These are phyloP conservation scores for Parnassius mnemosyne DNA, from an alignment of 2,888 invertebrate genomes.

Conservation along the genomic window DNA sequence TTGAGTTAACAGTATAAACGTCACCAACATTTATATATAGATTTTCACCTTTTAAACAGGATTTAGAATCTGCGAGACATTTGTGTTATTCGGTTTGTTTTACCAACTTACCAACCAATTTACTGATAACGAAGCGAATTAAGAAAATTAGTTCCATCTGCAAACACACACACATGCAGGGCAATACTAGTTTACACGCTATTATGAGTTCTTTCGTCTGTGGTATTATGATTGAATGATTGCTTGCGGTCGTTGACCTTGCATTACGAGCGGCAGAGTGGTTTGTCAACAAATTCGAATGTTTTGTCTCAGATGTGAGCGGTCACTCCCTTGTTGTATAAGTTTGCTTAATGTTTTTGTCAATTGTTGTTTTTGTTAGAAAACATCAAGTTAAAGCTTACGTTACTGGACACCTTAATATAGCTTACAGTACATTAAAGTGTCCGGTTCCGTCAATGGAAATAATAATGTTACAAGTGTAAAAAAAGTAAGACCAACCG, in stretches of 20 bases:
- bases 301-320: conserved; percentile 23
- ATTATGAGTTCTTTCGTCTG: conserved; percentile 5
- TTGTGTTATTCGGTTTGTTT: no score
- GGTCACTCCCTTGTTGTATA: conserved; percentile 14
- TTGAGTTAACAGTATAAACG: no score
- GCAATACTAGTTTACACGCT: conserved; percentile 21
- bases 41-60: no score
- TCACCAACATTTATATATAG: no score
- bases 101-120: neutral
- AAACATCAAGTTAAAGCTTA: no score
- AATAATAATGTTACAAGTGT: no score
- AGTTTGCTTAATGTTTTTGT: conserved; percentile 12
- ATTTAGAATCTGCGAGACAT: no score
- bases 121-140: conserved; percentile 5
- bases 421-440: no score
- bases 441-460: no score
- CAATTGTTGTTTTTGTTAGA: no score
- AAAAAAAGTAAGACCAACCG: no score
- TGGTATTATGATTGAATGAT: conserved; percentile 27
- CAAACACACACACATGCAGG: conserved; percentile 20
- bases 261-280: conserved; percentile 23
- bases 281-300: conserved; percentile 25
- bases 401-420: no score
- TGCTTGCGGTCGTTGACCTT: conserved; percentile 25
- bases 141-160: conserved; percentile 17